Conservation (phyloP, 2,113 vertebrate species). For the Terrapene triunguis region DNA sequence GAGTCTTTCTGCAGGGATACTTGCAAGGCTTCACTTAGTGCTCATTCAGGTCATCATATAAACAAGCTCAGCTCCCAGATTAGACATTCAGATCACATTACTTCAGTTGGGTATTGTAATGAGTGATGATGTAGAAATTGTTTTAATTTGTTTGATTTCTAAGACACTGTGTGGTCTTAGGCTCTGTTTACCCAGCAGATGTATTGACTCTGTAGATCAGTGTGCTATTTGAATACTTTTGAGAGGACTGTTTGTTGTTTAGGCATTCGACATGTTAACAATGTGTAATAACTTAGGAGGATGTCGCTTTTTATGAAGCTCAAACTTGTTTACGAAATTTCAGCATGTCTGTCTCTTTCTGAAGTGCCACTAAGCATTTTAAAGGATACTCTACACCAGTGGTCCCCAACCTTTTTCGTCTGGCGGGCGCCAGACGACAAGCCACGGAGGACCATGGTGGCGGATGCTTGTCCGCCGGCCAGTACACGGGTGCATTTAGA, state of each 20-base stretch:
- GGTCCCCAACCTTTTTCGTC: too few relatives aligned
- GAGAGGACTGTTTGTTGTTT: rapidly evolving
- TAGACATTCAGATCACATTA: neutral
- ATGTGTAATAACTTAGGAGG: neutral
- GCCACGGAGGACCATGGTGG: too few relatives aligned
- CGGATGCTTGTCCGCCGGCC: too few relatives aligned
- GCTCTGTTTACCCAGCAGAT: neutral
- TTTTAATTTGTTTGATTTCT: neutral
- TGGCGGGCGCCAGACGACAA: too few relatives aligned
- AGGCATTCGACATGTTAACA: neutral
- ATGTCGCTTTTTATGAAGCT: neutral
- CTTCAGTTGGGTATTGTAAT: neutral
- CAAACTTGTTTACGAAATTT: neutral
- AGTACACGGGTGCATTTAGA: too few relatives aligned
- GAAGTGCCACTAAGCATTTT: neutral
- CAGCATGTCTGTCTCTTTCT: neutral
- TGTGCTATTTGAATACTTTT: neutral
- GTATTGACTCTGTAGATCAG: neutral
- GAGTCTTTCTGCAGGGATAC: neutral
- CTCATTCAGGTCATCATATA: neutral
- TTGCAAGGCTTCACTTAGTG: neutral
- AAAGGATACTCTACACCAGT: neutral
- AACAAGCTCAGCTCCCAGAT: neutral
- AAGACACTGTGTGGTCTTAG: neutral
- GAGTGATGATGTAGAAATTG: neutral